Evolutionary conservation across 2,888 invertebrate genomes (phyloP).

Genomic region (Tribolium freemani): DNA sequence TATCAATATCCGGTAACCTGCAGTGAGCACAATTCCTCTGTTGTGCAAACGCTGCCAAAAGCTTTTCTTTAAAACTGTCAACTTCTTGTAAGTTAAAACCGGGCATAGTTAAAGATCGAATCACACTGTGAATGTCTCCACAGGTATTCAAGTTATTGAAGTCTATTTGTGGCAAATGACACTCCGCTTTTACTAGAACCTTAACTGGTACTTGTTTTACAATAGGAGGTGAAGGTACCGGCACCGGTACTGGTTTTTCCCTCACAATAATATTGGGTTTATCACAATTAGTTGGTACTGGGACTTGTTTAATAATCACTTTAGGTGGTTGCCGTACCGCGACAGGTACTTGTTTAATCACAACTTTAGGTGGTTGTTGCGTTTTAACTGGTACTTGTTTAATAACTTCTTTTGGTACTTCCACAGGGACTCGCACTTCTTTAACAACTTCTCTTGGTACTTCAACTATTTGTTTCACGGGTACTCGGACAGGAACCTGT

Average conservation of each 20-base stretch:
- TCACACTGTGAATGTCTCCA: background rate
- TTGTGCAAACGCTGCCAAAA: background rate
- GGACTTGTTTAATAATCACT: conserved; percentile 18
- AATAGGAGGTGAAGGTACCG: background rate
- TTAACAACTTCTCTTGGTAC: background rate
- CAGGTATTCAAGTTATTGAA: background rate
- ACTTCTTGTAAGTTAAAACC: background rate
- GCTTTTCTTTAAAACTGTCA: background rate
- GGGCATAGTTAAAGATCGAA: background rate
- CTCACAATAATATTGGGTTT: background rate
- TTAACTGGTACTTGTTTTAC: conserved; percentile 15
- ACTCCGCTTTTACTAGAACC: background rate
- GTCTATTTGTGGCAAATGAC: background rate
- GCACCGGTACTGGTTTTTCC: background rate
- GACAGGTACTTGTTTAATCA: conserved; percentile 11
- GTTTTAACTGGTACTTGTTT: background rate
- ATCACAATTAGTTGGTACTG: background rate
- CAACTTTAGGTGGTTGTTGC: background rate
- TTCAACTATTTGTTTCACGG: background rate
- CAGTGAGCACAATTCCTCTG: background rate
- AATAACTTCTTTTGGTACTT: background rate
- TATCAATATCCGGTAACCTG: background rate
- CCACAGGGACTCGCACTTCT: background rate
- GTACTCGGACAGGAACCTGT: background rate
- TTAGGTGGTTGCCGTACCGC: conserved; percentile 5